Evolutionary conservation across 2,797 vertebrate species (phyloP).

Genomic region (Rhyacichthys aspro): DNA sequence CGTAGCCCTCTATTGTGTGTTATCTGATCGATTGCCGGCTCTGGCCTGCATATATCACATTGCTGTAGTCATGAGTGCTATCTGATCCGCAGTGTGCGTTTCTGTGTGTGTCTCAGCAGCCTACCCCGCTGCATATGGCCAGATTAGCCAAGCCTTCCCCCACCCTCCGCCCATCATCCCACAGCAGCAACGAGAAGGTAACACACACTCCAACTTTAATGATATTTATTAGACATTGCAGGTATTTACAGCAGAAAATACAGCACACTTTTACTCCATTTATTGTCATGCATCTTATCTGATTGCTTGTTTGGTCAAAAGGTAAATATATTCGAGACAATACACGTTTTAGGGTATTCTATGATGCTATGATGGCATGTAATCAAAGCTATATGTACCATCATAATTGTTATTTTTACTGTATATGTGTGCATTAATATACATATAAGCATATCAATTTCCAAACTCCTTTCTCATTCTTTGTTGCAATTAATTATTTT

Average conservation of each 20-base stretch:
- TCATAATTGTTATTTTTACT: too few relatives aligned
- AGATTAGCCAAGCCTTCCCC: slow-evolving; percentile 99
- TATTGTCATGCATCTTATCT: too few relatives aligned
- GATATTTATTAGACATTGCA: slow-evolving; percentile 6
- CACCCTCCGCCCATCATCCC: slow-evolving; percentile 97
- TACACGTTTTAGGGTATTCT: too few relatives aligned
- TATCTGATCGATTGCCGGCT: slow-evolving; percentile 71
- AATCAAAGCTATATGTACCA: too few relatives aligned
- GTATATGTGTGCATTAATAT: too few relatives aligned
- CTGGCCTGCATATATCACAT: slow-evolving; percentile 68
- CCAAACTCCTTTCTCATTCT: too few relatives aligned
- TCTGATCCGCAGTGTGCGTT: slow-evolving; percentile 58
- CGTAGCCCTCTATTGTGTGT: slow-evolving; percentile 61
- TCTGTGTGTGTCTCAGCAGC: slow-evolving; percentile 89
- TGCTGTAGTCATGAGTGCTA: slow-evolving; percentile 61
- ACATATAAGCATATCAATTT: too few relatives aligned
- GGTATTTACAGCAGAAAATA: neutral
- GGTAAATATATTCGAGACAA: too few relatives aligned
- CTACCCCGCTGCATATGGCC: slow-evolving; percentile 98
- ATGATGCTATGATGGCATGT: too few relatives aligned
- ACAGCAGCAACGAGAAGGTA: slow-evolving; percentile 99
- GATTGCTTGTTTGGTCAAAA: too few relatives aligned
- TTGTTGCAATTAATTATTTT: too few relatives aligned
- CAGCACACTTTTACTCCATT: too few relatives aligned
- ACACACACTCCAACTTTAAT: slow-evolving; percentile 56